phyloP scores from a whole-genome alignment of 2,113 vertebrate genomes.

The Nettapus auritus region DNA sequence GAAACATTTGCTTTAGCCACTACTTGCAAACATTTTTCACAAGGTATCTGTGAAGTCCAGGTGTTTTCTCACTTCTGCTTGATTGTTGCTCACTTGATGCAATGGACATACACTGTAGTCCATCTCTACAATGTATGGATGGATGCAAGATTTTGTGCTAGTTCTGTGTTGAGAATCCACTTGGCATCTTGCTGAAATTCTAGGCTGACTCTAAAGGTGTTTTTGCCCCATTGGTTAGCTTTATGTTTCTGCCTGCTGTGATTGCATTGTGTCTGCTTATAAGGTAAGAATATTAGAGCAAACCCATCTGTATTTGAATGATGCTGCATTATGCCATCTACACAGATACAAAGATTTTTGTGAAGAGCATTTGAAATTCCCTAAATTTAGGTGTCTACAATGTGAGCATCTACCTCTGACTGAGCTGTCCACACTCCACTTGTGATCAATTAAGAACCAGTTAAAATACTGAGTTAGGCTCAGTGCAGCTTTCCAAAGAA shows the following conservation, averaged over 20 bases:
- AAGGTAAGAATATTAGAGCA: not conserved
- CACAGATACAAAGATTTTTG: not conserved
- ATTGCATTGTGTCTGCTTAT: not conserved
- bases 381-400: not conserved
- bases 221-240: not conserved
- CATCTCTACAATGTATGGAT: not conserved
- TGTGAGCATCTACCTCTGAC: not conserved
- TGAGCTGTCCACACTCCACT: not conserved
- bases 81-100: not conserved
- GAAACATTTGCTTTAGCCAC: accelerated
- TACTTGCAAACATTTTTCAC: not conserved
- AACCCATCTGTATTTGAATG: not conserved
- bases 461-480: not conserved
- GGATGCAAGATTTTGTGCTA: not conserved
- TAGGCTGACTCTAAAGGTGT: not conserved
- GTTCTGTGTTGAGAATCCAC: not conserved
- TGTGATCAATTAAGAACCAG: accelerated
- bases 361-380: not conserved
- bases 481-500: not conserved
- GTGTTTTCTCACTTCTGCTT: not conserved
- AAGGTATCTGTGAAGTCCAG: not conserved
- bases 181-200: not conserved
- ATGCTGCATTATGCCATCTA: not conserved
- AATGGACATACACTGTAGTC: not conserved
- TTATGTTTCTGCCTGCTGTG: not conserved